Conservation (phyloP, 2,888 invertebrate genomes). For the Cosmorhoe ocellata region DNA sequence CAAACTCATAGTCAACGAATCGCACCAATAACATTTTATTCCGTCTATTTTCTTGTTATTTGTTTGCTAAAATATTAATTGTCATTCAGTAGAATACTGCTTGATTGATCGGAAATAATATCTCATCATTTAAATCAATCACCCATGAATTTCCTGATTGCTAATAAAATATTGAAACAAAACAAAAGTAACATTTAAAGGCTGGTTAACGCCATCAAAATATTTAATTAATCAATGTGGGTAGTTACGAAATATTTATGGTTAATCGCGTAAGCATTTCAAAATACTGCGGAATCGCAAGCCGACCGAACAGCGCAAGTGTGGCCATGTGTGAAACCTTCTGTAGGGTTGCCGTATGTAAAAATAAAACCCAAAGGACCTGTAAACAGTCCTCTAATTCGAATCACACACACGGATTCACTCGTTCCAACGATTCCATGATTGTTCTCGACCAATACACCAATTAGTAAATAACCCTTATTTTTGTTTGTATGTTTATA, state of each 20-base stretch:
- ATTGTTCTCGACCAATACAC: conserved; percentile 51
- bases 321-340: conserved; percentile 73
- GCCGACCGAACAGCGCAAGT: conserved; percentile 45
- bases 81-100: neutral
- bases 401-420: conserved; percentile 75
- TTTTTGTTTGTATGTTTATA: conserved; percentile 62
- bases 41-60: conserved; percentile 44
- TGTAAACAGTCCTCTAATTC: conserved; percentile 77
- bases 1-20: conserved; percentile 54
- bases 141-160: too few species aligned
- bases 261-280: conserved; percentile 19
- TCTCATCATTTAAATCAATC: too few species aligned
- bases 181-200: too few species aligned
- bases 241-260: neutral
- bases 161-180: too few species aligned
- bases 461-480: conserved; percentile 75
- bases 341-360: conserved; percentile 56
- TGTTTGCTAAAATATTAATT: conserved; percentile 39
- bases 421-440: conserved; percentile 69
- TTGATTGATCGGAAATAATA: conserved; percentile 7
- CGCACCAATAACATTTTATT: conserved; percentile 59
- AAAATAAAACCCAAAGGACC: conserved; percentile 55
- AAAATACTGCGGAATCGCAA: conserved; percentile 16
- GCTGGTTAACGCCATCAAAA: too few species aligned
- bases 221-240: too few species aligned